Evolutionary conservation across 1,140 invertebrate species (phyloP), one percentile per base, ranked within the genome.

Genomic region (Heliconius nattereri): DNA sequence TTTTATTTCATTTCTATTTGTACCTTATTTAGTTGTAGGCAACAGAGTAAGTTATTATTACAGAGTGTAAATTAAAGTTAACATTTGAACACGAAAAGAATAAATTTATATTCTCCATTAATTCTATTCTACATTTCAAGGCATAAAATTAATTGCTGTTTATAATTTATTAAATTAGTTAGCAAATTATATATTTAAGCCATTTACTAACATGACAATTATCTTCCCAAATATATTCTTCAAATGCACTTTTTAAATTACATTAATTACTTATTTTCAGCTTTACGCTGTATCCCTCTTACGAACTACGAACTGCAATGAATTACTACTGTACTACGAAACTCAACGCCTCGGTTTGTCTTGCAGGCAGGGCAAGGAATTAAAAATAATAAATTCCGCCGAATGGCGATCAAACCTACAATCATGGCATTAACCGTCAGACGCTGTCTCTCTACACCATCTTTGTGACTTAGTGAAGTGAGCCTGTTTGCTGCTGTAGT

Each of bases 91-190:
- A 66, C 23, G 60, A 66, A 66, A 3, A 66, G 23, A 66, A 66
- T 29, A 29, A 66, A 66, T 66, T 60, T 16, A 52, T 52, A 52
- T 52, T 20, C 7, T 20, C 20, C 29, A 26, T 13, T 66, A 66
- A 66, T 66, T 60, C 57, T 60, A 23, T 60, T 60, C 57, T 23
- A 60, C 57, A 60, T 60, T 60, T 7, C 57, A 60, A 60, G 57
- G 57, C 23, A 16, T 23, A 23, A 60, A 3, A 2, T 23, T 7
- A 57, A 57, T 29, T 66, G 26, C 23, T 66, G 23, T 29, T 66
- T 16, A 66, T 66, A 66, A 66, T 66, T 66, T 29, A 66, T 29
- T 66, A 26, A 66, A 66, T 29, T 2, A 29, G 13, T 29, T 26
- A 66, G 60, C 26, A 66, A 66, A 66, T 29, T 60, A 60, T 9